A percentile compares a stretch with the other conserved stretches of the same genome.
Evolutionary conservation across 2,888 invertebrate species (phyloP).

Genomic region (Platerodrilus igneus): DNA sequence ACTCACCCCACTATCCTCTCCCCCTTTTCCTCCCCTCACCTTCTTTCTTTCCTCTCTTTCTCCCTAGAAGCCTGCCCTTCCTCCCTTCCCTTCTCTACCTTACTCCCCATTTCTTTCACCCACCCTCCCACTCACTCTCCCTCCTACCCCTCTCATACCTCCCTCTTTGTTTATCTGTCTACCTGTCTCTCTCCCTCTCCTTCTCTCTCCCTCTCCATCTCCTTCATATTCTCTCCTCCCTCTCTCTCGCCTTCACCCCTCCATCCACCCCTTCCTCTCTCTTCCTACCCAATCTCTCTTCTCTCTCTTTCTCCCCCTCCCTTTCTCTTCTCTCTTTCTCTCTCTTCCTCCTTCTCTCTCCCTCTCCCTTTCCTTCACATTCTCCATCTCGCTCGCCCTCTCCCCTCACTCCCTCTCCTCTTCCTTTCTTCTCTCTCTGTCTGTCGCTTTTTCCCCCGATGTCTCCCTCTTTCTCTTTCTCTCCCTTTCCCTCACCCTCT

Average conservation of each 20-base stretch:
- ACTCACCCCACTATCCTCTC: background rate
- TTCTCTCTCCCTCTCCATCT: too few species aligned
- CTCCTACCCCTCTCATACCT: background rate
- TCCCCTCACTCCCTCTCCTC: background rate
- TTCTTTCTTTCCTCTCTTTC: background rate
- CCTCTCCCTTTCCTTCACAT: background rate
- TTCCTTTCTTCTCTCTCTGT: background rate
- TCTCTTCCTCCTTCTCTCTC: background rate
- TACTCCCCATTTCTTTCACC: background rate
- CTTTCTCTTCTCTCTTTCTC: background rate
- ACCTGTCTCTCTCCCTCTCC: too few species aligned
- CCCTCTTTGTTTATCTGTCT: too few species aligned
- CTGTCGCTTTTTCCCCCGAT: background rate
- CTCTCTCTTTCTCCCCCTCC: background rate
- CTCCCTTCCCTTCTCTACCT: background rate
- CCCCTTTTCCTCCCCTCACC: background rate
- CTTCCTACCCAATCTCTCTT: background rate
- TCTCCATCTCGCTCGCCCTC: background rate
- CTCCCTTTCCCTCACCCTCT: background rate
- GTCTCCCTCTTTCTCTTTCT: background rate
- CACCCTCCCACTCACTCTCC: background rate
- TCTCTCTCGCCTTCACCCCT: too few species aligned
- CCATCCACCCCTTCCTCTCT: too few species aligned
- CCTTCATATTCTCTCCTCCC: too few species aligned
- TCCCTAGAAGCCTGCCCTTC: background rate